Percentiles rank a stretch among this genome's conserved stretches.
Conservation (phyloP, 2,797 vertebrate species). For the Bradypodion pumilum region DNA sequence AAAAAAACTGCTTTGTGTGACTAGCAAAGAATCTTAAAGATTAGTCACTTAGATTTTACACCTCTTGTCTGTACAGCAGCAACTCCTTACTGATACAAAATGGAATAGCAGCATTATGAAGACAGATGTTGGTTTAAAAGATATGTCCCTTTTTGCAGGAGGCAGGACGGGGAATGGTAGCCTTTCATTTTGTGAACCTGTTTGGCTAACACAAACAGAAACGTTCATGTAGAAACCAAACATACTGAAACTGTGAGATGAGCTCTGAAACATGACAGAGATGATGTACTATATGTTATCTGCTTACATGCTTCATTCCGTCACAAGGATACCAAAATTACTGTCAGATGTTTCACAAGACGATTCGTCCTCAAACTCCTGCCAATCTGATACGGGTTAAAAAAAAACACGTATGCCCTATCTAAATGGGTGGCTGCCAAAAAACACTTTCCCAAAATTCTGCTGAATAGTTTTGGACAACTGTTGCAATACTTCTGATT, state of each 20-base stretch:
- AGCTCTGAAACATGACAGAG: constrained; percentile 11
- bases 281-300: neutral
- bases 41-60: neutral
- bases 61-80: neutral
- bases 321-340: constrained; percentile 4
- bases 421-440: neutral
- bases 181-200: neutral
- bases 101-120: neutral
- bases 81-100: neutral
- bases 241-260: neutral
- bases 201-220: neutral
- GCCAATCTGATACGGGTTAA: neutral
- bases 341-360: neutral
- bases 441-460: neutral
- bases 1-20: neutral
- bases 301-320: neutral
- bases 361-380: neutral
- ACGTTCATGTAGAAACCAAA: neutral
- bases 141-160: neutral
- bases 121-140: neutral
- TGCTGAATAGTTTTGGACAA: neutral
- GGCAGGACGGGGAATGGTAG: too few species aligned
- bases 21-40: neutral
- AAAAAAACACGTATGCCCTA: neutral
- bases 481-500: neutral